These are phyloP conservation scores for Sebastes steindachneri DNA, from an alignment of 2,797 vertebrate genomes.

Conservation along the genomic window DNA sequence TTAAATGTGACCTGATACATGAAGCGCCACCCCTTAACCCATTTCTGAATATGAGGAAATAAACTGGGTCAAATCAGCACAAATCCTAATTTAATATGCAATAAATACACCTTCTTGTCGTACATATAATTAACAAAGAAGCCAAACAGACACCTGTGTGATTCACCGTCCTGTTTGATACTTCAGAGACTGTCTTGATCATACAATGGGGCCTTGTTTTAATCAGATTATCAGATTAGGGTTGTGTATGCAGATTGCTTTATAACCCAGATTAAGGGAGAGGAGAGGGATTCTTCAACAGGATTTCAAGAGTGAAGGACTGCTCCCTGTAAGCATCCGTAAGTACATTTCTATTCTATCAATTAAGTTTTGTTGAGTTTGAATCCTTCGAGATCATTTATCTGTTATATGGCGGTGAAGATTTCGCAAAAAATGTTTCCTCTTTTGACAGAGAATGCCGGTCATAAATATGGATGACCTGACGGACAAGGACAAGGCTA, in stretches of 20 bases:
- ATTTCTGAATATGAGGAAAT: constrained; percentile 16
- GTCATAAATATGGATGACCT: constrained; percentile 92
- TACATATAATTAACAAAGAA: neutral
- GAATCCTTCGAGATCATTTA: neutral
- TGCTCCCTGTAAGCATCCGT: constrained; percentile 67
- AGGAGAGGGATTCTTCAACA: constrained; percentile 70
- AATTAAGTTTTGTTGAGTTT: neutral
- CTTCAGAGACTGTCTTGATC: constrained; percentile 27
- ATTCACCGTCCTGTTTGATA: constrained; percentile 8
- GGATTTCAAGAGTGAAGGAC: constrained; percentile 66
- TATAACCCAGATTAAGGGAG: constrained; percentile 82
- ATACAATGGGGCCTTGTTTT: constrained; percentile 63
- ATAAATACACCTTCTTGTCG: neutral
- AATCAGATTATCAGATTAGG: constrained; percentile 87
- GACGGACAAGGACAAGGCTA: constrained; percentile 93
- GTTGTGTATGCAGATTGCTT: constrained; percentile 84
- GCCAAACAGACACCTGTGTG: constrained; percentile 27
- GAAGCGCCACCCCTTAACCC: constrained; percentile 49
- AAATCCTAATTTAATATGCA: neutral
- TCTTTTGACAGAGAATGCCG: constrained; percentile 85
- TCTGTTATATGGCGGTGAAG: neutral
- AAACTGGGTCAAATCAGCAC: neutral
- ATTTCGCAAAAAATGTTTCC: neutral
- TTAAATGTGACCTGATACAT: constrained; percentile 66
- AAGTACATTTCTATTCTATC: constrained; percentile 54